Evolutionary conservation across 2,888 invertebrate genomes (phyloP), one percentile per base, ranked within the genome.

Genomic region (Ophion obscuratus): DNA sequence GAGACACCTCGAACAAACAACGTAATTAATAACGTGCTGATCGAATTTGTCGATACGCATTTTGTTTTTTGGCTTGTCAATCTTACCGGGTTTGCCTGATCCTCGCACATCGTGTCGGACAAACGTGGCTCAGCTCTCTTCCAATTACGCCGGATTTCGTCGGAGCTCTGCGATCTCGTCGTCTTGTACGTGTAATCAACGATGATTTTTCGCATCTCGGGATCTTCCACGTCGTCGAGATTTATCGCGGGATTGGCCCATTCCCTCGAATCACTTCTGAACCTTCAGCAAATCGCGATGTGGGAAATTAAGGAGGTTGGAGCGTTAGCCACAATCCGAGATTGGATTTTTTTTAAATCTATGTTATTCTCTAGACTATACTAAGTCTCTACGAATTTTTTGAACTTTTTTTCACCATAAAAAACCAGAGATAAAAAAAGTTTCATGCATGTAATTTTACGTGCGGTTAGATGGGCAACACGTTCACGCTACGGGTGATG

Each of bases 171-270:
- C 75, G 91, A 88, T 88, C 90, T 91, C 47, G 93, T 94, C 0
- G 94, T 93, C 2, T 92, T 93, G 88, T 95, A 95, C 88, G 93
- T 93, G 76, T 90, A 90, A 24, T 92, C 83, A 31, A 92, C 89
- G 6, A 95, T 74, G 14, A 93, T 75, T 66, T 92, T 89, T 59
- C 94, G 89, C 89, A 93, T 92, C 84, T 93, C 90, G 40, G 91
- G 89, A 87, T 94, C 94, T 9, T 91, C 89, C 4, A 94, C 90
- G 67, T 94, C 93, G 83, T 94, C 94, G 64, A 94, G 89, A 81
- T 93, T 92, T 5, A 94, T 91, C 14, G 93, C 94, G 1, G 94
- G 94, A 3, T 93, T 91, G 88, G 93, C 91, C 66, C 92, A 93
- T 59, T 92, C 84, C n/a, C 93, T 89, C 4, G 93, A 93, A 84